phyloP scores from a whole-genome alignment of 2,113 vertebrate species.

The Athene cunicularia region DNA sequence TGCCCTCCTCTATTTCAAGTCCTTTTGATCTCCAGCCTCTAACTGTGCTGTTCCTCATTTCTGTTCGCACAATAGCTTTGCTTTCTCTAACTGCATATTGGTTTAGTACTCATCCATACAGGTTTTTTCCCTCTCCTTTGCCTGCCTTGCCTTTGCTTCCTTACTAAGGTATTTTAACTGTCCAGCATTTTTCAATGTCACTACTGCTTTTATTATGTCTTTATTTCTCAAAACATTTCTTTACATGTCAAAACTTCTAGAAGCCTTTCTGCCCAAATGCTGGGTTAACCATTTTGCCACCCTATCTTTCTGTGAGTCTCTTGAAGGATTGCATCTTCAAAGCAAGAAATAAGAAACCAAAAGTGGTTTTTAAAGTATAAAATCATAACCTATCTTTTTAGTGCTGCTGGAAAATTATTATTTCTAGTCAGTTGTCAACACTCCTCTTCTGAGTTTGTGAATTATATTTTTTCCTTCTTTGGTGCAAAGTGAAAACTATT shows the following conservation, averaged over 20 bases:
- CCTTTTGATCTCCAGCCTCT: neutral
- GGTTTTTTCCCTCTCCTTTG: neutral
- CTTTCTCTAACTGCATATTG: neutral
- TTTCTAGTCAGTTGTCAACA: neutral
- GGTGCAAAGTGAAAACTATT: neutral
- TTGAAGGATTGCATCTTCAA: neutral
- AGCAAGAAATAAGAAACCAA: neutral
- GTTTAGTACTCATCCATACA: neutral
- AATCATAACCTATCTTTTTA: neutral
- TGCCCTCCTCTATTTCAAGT: neutral
- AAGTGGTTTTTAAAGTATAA: neutral
- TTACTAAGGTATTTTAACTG: neutral
- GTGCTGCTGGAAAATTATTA: neutral
- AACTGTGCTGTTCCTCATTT: neutral
- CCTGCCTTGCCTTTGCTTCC: neutral
- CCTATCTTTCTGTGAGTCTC: neutral
- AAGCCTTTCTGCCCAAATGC: neutral
- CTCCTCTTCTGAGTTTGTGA: neutral
- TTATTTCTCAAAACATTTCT: neutral
- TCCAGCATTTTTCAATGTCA: neutral
- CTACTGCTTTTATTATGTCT: neutral
- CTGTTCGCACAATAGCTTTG: neutral
- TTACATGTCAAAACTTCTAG: neutral
- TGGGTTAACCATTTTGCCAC: neutral
- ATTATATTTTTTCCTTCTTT: neutral